Conservation (phyloP, 2,113 vertebrate genomes). For the Prochilodus magdalenae region DNA sequence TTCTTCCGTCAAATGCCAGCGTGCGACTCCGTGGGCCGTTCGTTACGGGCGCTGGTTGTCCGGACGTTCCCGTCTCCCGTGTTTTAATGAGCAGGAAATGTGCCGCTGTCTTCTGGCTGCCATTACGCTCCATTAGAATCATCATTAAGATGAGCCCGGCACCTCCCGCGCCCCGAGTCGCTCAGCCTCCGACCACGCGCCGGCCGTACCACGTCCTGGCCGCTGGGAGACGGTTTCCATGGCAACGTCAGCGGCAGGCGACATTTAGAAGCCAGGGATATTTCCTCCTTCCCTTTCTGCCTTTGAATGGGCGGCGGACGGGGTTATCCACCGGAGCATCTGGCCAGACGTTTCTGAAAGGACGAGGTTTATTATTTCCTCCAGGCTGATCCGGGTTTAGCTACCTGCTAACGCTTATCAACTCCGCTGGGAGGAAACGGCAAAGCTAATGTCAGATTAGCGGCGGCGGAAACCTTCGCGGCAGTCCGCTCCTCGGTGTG, state of each 20-base stretch:
- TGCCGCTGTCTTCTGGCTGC: slow-evolving; percentile 61
- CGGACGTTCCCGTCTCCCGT: slow-evolving; percentile 40
- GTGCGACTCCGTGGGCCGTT: neutral
- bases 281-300: slow-evolving; percentile 43
- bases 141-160: slow-evolving; percentile 76
- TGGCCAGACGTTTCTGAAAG: slow-evolving; percentile 54
- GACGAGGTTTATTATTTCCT: neutral
- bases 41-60: slow-evolving; percentile 29
- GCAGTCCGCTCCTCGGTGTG: no score
- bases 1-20: slow-evolving; percentile 16
- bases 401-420: neutral
- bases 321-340: slow-evolving; percentile 20
- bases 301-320: slow-evolving; percentile 6
- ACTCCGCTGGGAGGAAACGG: neutral
- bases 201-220: slow-evolving; percentile 64
- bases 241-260: slow-evolving; percentile 73
- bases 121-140: slow-evolving; percentile 81
- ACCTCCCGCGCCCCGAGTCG: slow-evolving; percentile 62
- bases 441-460: neutral
- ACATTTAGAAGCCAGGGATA: slow-evolving; percentile 67
- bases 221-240: slow-evolving; percentile 76
- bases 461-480: neutral
- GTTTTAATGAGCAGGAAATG: slow-evolving; percentile 72
- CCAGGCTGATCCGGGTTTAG: neutral
- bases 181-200: slow-evolving; percentile 53